These are phyloP conservation scores for Acanthochromis polyacanthus DNA, from an alignment of 2,113 vertebrate genomes.

Conservation along the genomic window DNA sequence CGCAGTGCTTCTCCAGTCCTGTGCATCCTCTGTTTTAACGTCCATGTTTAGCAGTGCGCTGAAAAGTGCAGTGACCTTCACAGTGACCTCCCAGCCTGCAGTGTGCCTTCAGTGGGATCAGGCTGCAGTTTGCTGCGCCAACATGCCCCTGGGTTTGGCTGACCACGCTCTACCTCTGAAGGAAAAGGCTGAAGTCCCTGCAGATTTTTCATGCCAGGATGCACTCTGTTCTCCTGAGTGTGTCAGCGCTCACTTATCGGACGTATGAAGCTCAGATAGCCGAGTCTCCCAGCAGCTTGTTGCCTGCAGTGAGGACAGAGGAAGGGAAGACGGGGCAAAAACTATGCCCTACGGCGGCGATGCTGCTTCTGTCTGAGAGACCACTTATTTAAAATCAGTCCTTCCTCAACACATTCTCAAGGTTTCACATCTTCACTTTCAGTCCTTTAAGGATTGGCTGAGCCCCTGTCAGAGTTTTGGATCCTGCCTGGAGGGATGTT, in stretches of 20 bases:
- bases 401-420: constrained; percentile 31
- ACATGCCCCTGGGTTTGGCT: constrained; percentile 61
- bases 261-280: constrained; percentile 31
- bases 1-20: constrained; percentile 34
- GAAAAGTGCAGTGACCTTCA: constrained; percentile 65
- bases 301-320: constrained; percentile 33
- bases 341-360: constrained; percentile 42
- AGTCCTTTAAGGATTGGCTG: constrained; percentile 40
- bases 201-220: constrained; percentile 53
- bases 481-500: constrained; percentile 65
- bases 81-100: constrained; percentile 59
- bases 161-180: constrained; percentile 42
- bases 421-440: constrained; percentile 49
- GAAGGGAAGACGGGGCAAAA: constrained; percentile 32
- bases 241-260: constrained; percentile 34
- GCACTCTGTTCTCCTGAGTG: constrained; percentile 33
- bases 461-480: constrained; percentile 51
- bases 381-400: constrained; percentile 47
- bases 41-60: constrained; percentile 40
- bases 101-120: constrained; percentile 39
- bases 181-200: constrained; percentile 47
- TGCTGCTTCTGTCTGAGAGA: constrained; percentile 33
- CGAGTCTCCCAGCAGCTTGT: constrained; percentile 34
- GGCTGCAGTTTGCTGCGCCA: constrained; percentile 40
- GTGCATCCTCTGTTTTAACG: constrained; percentile 22